Evolutionary conservation across 2,888 invertebrate genomes (phyloP).

Genomic region (Drosophila parthenogenetica): DNA sequence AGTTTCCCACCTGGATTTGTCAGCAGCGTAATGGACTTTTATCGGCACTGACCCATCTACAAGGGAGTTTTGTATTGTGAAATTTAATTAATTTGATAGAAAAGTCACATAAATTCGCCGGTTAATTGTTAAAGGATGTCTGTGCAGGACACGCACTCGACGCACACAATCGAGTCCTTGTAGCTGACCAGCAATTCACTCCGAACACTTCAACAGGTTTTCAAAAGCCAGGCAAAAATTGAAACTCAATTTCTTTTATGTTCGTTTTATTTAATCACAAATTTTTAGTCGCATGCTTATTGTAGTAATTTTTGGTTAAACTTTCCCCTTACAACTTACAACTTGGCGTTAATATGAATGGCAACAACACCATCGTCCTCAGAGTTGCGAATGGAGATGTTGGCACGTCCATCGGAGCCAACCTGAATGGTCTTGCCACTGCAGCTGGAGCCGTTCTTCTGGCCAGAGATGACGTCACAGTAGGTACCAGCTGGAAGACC

Average conservation of each 20-base stretch:
- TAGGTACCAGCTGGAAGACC: conserved; percentile 92
- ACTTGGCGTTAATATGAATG: conserved; percentile 87
- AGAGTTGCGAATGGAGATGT: conserved; percentile 60
- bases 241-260: conserved; percentile 39
- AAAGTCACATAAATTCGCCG: conserved; percentile 29
- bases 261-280: conserved; percentile 35
- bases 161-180: background rate
- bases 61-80: conserved; percentile 31
- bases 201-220: conserved; percentile 16
- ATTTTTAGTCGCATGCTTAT: conserved; percentile 22
- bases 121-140: conserved; percentile 32
- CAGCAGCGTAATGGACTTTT: conserved; percentile 51
- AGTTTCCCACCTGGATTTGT: conserved; percentile 50
- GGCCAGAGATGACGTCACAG: conserved; percentile 94
- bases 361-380: conserved; percentile 89
- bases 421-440: conserved; percentile 79
- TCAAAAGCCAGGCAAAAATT: conserved; percentile 3
- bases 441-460: conserved; percentile 83
- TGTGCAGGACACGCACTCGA: conserved; percentile 21
- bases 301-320: conserved; percentile 1
- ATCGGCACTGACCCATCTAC: conserved; percentile 60
- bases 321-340: conserved; percentile 52
- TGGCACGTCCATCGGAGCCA: conserved; percentile 76
- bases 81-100: conserved; percentile 61
- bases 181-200: background rate